Conservation (phyloP, 2,797 vertebrate species). For the Coracias cyanogaster region DNA sequence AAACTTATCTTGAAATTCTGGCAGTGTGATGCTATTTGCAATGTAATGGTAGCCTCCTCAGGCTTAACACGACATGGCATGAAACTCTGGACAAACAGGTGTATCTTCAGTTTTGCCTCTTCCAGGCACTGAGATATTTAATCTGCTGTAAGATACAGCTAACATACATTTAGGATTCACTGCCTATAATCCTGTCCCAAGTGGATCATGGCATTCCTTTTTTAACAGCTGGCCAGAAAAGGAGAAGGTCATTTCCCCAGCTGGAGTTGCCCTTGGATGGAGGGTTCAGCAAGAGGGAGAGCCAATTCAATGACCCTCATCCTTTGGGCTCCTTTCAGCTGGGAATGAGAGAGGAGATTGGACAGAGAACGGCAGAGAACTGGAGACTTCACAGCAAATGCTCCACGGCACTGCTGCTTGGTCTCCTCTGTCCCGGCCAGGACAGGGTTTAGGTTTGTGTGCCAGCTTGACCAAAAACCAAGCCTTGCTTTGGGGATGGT, state of each 20-base stretch:
- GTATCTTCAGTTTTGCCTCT: not conserved
- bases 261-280: not conserved
- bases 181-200: not conserved
- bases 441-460: not conserved
- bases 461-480: not conserved
- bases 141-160: not conserved
- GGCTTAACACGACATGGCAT: rapidly evolving
- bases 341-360: not conserved
- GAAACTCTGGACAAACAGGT: not conserved
- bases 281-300: not conserved
- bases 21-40: not conserved
- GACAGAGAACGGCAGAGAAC: not conserved
- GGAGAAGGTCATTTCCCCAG: not conserved
- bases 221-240: not conserved
- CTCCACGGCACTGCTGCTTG: not conserved
- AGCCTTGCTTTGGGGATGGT: not conserved
- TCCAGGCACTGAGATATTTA: not conserved
- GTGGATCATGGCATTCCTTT: not conserved
- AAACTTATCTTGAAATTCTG: not conserved
- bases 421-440: not conserved
- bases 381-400: not conserved
- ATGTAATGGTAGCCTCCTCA: not conserved
- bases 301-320: not conserved
- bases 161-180: not conserved
- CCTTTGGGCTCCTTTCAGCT: not conserved